Evolutionary conservation across 2,113 vertebrate species (phyloP).

Genomic region (Epinephelus moara): DNA sequence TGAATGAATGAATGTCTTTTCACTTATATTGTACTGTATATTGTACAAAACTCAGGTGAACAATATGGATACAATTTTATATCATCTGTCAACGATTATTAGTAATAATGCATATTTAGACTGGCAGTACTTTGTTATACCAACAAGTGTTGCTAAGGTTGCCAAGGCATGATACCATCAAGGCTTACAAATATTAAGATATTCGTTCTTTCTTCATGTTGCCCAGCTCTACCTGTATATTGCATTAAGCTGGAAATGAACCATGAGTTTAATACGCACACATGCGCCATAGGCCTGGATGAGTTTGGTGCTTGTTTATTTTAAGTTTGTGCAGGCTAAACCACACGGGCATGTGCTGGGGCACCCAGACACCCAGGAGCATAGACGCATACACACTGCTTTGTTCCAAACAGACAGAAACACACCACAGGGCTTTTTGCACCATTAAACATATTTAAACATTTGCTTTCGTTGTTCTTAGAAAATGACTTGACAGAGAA

Average conservation of each 20-base stretch:
- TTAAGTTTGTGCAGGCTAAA: not conserved
- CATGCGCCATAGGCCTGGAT: not conserved
- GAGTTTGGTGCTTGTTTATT: slow-evolving; percentile 10
- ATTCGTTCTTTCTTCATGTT: not conserved
- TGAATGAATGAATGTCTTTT: not conserved
- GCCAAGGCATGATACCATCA: not conserved
- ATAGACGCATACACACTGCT: not conserved
- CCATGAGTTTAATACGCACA: slow-evolving; percentile 13
- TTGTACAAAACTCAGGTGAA: not conserved
- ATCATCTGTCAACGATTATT: not conserved
- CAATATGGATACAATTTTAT: no score
- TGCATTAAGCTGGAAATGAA: slow-evolving; percentile 26
- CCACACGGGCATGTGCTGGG: not conserved
- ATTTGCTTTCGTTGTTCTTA: slow-evolving; percentile 18
- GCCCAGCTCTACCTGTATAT: not conserved
- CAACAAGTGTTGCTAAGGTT: not conserved
- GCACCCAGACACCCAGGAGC: slow-evolving; percentile 22
- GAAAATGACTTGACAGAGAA: slow-evolving; percentile 12
- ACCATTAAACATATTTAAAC: slow-evolving; percentile 49
- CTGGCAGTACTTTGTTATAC: not conserved
- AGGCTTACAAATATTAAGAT: slow-evolving; percentile 1
- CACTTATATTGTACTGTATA: not conserved
- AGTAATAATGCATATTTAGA: not conserved
- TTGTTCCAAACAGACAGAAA: slow-evolving; percentile 32
- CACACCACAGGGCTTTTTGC: slow-evolving; percentile 26